Evolutionary conservation across 2,113 vertebrate genomes (phyloP), one percentile per base, ranked within the genome.

Genomic region (Bungarus multicinctus): DNA sequence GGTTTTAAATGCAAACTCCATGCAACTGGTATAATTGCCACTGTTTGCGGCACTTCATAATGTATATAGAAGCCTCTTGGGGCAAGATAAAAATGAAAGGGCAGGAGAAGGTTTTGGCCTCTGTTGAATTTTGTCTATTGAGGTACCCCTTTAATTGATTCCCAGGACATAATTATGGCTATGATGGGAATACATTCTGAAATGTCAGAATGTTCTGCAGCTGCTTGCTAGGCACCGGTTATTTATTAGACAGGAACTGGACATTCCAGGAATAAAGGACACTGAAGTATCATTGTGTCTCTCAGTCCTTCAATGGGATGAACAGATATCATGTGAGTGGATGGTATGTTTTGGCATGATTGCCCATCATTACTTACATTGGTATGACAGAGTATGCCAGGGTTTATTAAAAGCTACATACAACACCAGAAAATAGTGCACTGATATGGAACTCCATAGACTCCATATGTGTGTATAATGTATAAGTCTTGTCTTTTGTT

Each of bases 271-370:
- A 2, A 27, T 43, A 81, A 81, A 47, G 87, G 92, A 64, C 87
- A 55, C 55, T 90, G 91, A 91, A 93, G 94, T 92, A 58, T 58
- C 45, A 88, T 92, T 90, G 91, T 93, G 89, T 95, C 94, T 95
- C 95, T 92, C 18, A 43, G 91, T 92, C 94, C 91, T 91, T 90
- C 91, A 1, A 91, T 92, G 16, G 27, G 50, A 74, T 54, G 23
- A 25, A 92, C 95, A 94, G 94, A 43, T 86, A 47, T 90, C 92
- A 88, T 39, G 2, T 89, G 94, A 92, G 94, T 94, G 92, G 96
- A 94, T 91, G 94, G 94, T 91, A 74, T 47, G 52, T 89, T 11
- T 85, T 88, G 94, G 94, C 93, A 2, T 74, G 94, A 94, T 95
- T 87, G 93, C 10, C 92, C 91, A 94, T 90, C 93, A 39, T 94